These are phyloP conservation scores for Acanthosepion pharaonis DNA, from an alignment of 2,888 invertebrate species.

Conservation along the genomic window DNA sequence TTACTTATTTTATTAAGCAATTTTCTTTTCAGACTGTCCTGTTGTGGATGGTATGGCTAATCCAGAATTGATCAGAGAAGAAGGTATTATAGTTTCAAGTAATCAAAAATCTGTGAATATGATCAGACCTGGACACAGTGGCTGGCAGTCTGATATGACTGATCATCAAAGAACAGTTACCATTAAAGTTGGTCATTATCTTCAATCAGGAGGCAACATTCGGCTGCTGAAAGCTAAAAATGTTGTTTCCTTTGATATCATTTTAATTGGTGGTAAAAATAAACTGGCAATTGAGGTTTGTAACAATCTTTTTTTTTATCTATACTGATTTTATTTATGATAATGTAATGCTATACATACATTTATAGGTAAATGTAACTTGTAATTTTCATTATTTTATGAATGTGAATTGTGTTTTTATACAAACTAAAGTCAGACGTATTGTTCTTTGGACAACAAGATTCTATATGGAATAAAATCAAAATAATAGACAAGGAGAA, in stretches of 20 bases:
- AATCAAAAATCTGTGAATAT: not conserved
- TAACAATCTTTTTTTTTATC: not conserved
- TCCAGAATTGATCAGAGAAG: not conserved
- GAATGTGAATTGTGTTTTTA: too few species aligned
- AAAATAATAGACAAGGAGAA: too few species aligned
- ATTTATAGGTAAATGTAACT: not conserved
- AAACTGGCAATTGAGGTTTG: slow-evolving; percentile 15
- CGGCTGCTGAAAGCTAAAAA: not conserved
- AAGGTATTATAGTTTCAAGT: slow-evolving; percentile 6
- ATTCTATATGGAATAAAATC: too few species aligned
- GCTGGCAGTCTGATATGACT: slow-evolving; percentile 34
- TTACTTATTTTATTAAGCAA: not conserved
- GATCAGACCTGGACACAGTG: not conserved
- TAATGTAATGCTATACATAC: too few species aligned
- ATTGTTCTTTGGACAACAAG: too few species aligned
- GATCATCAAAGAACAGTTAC: not conserved
- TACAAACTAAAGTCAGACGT: too few species aligned
- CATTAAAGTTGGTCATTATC: not conserved
- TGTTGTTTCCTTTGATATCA: slow-evolving; percentile 38
- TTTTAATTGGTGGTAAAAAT: not conserved
- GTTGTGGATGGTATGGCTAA: slow-evolving; percentile 39
- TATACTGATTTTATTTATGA: not conserved
- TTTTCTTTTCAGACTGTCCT: not conserved
- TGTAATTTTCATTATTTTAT: not conserved
- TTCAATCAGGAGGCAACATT: not conserved